Percentiles rank a stretch among this genome's conserved stretches.
phyloP scores from a whole-genome alignment of 2,113 vertebrate species.

The Hucho hucho region DNA sequence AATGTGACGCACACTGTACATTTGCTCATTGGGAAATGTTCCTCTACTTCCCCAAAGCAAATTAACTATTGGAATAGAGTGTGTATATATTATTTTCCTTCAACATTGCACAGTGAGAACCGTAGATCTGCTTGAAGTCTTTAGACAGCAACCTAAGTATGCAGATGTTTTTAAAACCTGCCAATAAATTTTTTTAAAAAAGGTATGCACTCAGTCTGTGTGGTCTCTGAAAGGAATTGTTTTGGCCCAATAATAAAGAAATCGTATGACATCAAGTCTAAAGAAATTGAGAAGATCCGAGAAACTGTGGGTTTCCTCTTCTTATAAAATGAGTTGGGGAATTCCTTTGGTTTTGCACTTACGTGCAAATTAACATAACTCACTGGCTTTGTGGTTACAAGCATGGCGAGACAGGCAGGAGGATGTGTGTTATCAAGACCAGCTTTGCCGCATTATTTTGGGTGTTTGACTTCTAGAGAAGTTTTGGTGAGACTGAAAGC shows the following conservation, averaged over 20 bases:
- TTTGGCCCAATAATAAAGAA: conserved; percentile 2
- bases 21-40: too few species aligned
- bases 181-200: too few species aligned
- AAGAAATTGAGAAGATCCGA: conserved; percentile 9
- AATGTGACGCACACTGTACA: too few species aligned
- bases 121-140: background rate
- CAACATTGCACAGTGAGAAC: background rate
- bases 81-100: too few species aligned
- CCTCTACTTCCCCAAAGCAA: too few species aligned
- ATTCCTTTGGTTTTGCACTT: conserved; percentile 46
- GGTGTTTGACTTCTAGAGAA: conserved; percentile 37
- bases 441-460: background rate
- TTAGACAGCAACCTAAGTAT: background rate
- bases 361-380: conserved; percentile 17
- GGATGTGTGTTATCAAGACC: conserved; percentile 33
- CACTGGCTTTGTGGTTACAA: background rate
- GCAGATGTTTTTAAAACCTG: background rate
- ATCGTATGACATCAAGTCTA: background rate
- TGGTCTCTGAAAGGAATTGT: background rate
- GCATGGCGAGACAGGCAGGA: conserved; percentile 28
- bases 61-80: too few species aligned
- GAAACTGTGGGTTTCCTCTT: conserved; percentile 38
- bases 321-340: conserved; percentile 55
- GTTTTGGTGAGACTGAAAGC: background rate
- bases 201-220: background rate